Conservation (phyloP, 2,113 vertebrate genomes). For the Ursus arctos region DNA sequence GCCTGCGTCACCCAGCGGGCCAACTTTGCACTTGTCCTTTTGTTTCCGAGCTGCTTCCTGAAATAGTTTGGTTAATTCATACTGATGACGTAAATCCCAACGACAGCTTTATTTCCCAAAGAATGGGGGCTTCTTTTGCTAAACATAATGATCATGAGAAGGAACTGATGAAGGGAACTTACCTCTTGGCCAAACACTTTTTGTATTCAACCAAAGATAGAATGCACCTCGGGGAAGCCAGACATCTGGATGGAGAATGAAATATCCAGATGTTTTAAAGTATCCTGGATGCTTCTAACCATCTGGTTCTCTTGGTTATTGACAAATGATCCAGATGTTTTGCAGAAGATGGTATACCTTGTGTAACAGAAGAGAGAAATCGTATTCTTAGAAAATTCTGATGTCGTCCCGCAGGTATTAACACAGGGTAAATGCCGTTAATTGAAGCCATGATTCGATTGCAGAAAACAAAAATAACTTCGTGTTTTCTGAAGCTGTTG, state of each 20-base stretch:
- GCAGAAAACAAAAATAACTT: background rate
- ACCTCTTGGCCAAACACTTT: slow-evolving; percentile 62
- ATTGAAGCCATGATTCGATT: background rate
- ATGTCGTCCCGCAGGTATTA: background rate
- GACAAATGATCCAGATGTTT: slow-evolving; percentile 73
- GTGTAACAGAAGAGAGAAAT: background rate
- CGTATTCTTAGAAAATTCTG: background rate
- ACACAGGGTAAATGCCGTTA: background rate
- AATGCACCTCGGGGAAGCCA: slow-evolving; percentile 39
- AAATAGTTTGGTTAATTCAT: slow-evolving; percentile 32
- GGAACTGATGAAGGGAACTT: slow-evolving; percentile 22
- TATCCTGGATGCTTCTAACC: slow-evolving; percentile 62
- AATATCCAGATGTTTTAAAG: slow-evolving; percentile 76
- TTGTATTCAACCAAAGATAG: slow-evolving; percentile 58
- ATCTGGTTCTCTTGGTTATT: slow-evolving; percentile 68
- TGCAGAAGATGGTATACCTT: slow-evolving; percentile 73
- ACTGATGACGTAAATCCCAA: slow-evolving; percentile 17
- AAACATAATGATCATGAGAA: slow-evolving; percentile 24
- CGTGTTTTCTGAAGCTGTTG: background rate
- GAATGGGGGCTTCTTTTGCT: background rate
- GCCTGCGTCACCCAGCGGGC: background rate
- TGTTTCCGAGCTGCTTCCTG: background rate
- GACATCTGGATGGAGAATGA: slow-evolving; percentile 67
- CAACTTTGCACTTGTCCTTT: background rate
- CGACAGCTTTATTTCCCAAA: slow-evolving; percentile 15